phyloP scores from a whole-genome alignment of 2,113 vertebrate species.

The Myotis lucifugus region DNA sequence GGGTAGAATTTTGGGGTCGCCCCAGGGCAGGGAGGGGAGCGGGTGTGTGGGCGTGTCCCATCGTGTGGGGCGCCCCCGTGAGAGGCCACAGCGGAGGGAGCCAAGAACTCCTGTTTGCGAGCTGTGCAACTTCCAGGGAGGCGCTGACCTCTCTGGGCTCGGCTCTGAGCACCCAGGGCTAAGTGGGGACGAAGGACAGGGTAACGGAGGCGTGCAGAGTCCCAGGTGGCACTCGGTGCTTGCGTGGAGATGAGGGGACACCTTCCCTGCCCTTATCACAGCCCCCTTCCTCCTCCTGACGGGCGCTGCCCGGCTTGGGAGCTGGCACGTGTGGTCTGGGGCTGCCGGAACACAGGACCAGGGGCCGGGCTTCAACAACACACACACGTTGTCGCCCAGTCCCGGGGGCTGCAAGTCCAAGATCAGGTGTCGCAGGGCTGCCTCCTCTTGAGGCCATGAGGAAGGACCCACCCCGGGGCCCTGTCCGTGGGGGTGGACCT shows the following conservation, averaged over 20 bases:
- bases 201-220: rapidly evolving
- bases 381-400: neutral
- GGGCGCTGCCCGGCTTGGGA: neutral
- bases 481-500: no score
- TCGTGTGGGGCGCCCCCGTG: rapidly evolving
- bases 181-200: neutral
- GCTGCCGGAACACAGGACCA: neutral
- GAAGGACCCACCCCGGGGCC: neutral
- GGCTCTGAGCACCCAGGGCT: neutral
- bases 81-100: neutral
- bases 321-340: neutral
- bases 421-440: rapidly evolving
- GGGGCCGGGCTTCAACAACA: neutral
- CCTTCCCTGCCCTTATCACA: no score
- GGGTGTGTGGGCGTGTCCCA: no score
- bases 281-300: no score
- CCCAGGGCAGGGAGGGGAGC: neutral
- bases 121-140: neutral
- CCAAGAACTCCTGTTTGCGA: rapidly evolving
- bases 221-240: rapidly evolving
- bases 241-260: rapidly evolving
- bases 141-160: neutral
- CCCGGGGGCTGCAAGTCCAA: neutral
- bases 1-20: neutral
- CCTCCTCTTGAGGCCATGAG: neutral